Evolutionary conservation across 2,888 invertebrate genomes (phyloP).

Genomic region (Himalopsyche japonica): DNA sequence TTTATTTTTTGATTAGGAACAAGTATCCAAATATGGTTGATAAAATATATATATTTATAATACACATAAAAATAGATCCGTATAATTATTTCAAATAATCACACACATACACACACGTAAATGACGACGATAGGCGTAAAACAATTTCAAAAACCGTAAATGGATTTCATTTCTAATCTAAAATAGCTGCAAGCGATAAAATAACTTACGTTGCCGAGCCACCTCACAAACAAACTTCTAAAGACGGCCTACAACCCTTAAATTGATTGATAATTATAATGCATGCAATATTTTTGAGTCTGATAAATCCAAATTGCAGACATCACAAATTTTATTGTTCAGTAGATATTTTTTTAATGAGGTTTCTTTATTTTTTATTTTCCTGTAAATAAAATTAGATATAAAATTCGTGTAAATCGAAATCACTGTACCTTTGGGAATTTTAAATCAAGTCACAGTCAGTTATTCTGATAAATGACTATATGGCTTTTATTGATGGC

Average conservation of each 20-base stretch:
- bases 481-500: no score
- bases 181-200: neutral
- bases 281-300: no score
- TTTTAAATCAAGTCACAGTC: no score
- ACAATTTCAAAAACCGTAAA: neutral
- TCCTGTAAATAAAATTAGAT: no score
- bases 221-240: neutral
- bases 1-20: constrained; percentile 29
- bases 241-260: neutral
- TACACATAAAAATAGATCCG: neutral
- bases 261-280: no score
- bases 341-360: no score
- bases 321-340: no score
- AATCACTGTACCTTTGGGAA: no score
- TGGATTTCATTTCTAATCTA: neutral
- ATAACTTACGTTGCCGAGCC: neutral
- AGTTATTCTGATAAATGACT: no score
- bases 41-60: constrained; percentile 3
- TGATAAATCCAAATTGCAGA: no score
- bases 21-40: constrained; percentile 20
- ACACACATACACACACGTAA: neutral
- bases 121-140: neutral
- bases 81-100: neutral
- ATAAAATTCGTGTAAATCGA: no score
- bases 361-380: no score